Conservation (phyloP, 2,888 invertebrate species). For the Drosophila stalkeri region DNA sequence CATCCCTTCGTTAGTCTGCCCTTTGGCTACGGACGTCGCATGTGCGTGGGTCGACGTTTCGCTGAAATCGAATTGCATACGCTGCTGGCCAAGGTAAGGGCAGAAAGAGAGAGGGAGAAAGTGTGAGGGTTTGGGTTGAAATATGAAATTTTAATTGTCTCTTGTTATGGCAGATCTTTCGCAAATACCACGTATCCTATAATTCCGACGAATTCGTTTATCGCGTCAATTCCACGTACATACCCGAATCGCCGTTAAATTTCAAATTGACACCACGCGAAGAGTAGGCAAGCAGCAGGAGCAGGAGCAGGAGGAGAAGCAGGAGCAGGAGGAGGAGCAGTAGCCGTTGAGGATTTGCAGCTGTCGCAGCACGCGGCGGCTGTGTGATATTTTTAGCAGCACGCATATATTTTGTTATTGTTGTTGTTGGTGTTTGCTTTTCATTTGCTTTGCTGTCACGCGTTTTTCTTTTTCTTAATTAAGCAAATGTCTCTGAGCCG, state of each 20-base stretch:
- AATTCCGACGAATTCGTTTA: constrained; percentile 89
- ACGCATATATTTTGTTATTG: constrained; percentile 2
- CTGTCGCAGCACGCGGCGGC: constrained; percentile 49
- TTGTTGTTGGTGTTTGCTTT: constrained; percentile 9
- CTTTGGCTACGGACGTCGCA: constrained; percentile 91
- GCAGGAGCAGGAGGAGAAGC: not conserved
- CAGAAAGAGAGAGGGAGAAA: not conserved
- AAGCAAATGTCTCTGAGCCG: constrained; percentile 53
- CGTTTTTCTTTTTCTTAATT: constrained; percentile 56
- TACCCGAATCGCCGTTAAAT: constrained; percentile 90
- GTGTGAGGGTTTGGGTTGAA: not conserved
- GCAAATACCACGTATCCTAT: constrained; percentile 90
- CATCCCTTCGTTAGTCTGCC: constrained; percentile 91
- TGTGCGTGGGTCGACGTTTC: constrained; percentile 92
- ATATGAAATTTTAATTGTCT: constrained; percentile 27
- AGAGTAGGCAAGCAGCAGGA: constrained; percentile 54
- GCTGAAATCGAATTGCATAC: constrained; percentile 92
- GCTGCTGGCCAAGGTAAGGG: constrained; percentile 89
- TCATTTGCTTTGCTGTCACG: constrained; percentile 19
- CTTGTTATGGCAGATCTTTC: constrained; percentile 87
- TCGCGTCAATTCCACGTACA: constrained; percentile 91
- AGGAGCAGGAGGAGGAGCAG: constrained; percentile 2
- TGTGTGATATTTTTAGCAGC: constrained; percentile 66
- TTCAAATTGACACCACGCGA: constrained; percentile 87
- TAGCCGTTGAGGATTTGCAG: constrained; percentile 12